These are phyloP conservation scores for Chaetura pelagica DNA, from an alignment of 2,113 vertebrate species.

Conservation along the genomic window DNA sequence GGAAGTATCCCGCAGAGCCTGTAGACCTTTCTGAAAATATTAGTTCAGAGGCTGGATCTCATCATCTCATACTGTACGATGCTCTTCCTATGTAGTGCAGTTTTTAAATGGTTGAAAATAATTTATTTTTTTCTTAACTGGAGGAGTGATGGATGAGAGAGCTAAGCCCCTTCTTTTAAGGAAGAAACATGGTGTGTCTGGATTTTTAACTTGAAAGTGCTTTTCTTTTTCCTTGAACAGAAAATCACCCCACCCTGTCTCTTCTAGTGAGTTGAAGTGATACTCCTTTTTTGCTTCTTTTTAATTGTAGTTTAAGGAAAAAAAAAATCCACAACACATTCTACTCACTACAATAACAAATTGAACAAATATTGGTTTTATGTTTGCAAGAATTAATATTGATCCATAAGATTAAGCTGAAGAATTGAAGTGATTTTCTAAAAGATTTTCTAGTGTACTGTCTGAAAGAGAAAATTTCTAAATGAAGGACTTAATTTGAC, in stretches of 20 bases:
- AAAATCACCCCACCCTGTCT: rapidly evolving
- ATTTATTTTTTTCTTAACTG: background rate
- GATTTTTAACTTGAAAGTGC: background rate
- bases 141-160: background rate
- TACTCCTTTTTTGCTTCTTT: background rate
- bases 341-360: background rate
- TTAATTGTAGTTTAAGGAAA: background rate
- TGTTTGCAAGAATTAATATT: background rate
- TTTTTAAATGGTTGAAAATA: background rate
- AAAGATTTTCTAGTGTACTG: background rate
- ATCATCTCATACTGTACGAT: background rate
- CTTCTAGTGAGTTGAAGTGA: background rate
- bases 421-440: background rate
- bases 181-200: background rate
- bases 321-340: background rate
- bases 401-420: background rate
- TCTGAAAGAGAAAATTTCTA: background rate
- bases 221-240: background rate
- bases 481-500: background rate
- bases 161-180: background rate
- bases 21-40: background rate
- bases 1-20: background rate
- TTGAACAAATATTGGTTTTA: background rate
- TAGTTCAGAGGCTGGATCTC: background rate
- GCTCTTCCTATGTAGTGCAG: background rate